These are phyloP conservation scores for Lingula anatina DNA, from an alignment of 2,888 invertebrate species.

Conservation along the genomic window DNA sequence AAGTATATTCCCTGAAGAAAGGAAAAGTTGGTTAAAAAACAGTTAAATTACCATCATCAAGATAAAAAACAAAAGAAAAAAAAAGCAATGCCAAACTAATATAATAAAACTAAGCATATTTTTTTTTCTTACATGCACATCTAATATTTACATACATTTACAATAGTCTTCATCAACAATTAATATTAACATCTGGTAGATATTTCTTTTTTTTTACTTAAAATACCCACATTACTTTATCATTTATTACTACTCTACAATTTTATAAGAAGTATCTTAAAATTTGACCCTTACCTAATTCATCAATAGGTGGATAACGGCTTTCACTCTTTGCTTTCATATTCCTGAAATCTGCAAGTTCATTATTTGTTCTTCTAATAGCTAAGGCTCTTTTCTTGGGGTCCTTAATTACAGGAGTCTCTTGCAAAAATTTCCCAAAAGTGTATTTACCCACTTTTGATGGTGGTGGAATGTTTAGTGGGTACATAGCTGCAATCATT, in stretches of 20 bases:
- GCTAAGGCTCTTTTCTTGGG: constrained; percentile 32
- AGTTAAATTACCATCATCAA: not conserved
- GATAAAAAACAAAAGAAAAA: not conserved
- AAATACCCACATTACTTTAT: not conserved
- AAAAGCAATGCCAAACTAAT: not conserved
- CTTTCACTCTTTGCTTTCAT: constrained; percentile 35
- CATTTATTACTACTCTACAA: not conserved
- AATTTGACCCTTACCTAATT: constrained; percentile 26
- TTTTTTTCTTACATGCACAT: not conserved
- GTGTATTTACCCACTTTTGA: constrained; percentile 24
- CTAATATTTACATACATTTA: not conserved
- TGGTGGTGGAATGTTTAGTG: constrained; percentile 46
- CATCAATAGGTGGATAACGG: constrained; percentile 47
- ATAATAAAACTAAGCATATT: not conserved
- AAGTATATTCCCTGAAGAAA: constrained; percentile 38
- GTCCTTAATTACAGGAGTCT: constrained; percentile 40
- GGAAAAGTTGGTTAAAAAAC: constrained; percentile 1
- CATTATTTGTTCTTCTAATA: constrained; percentile 30
- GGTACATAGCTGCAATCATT: constrained; percentile 47
- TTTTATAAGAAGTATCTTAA: not conserved
- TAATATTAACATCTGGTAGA: too few species aligned
- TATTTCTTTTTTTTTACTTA: too few species aligned
- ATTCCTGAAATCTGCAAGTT: constrained; percentile 33
- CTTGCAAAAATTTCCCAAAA: constrained; percentile 42
- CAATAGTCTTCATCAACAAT: too few species aligned